Conservation (phyloP, 23 tunicate genomes). For the Pegea sp. region DNA sequence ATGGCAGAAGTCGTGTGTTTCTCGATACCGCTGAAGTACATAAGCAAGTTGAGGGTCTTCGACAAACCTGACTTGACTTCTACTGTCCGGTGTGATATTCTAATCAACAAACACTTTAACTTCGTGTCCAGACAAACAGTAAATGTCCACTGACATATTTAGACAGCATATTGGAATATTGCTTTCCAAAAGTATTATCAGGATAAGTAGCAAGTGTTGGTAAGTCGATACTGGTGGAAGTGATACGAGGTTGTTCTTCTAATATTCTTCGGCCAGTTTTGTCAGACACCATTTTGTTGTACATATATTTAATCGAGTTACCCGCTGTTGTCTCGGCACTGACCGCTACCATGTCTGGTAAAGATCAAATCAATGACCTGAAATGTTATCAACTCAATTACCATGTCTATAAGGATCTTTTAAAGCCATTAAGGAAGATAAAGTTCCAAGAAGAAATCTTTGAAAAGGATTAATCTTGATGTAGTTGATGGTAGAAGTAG, state of each 20-base stretch:
- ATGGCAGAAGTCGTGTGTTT: conserved; percentile 86
- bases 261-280: conserved; percentile 32
- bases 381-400: not conserved
- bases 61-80: conserved; percentile 56
- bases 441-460: conserved; percentile 30
- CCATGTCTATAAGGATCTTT: conserved; percentile 68
- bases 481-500: too few relatives aligned
- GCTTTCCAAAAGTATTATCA: conserved; percentile 54
- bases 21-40: conserved; percentile 80
- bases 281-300: conserved; percentile 29
- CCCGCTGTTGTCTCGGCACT: conserved; percentile 78
- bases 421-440: conserved; percentile 43
- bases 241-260: conserved; percentile 39
- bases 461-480: conserved; percentile 4
- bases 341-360: conserved; percentile 86
- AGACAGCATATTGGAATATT: conserved; percentile 54
- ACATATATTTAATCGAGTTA: conserved; percentile 16
- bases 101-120: too few relatives aligned
- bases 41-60: conserved; percentile 62
- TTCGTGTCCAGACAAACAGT: too few relatives aligned
- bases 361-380: not conserved
- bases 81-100: conserved; percentile 83
- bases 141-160: conserved; percentile 72
- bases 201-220: conserved; percentile 17
- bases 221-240: conserved; percentile 33